Evolutionary conservation across 2,113 vertebrate species (phyloP), one percentile per base, ranked within the genome.

Genomic region (Pithys albifrons): DNA sequence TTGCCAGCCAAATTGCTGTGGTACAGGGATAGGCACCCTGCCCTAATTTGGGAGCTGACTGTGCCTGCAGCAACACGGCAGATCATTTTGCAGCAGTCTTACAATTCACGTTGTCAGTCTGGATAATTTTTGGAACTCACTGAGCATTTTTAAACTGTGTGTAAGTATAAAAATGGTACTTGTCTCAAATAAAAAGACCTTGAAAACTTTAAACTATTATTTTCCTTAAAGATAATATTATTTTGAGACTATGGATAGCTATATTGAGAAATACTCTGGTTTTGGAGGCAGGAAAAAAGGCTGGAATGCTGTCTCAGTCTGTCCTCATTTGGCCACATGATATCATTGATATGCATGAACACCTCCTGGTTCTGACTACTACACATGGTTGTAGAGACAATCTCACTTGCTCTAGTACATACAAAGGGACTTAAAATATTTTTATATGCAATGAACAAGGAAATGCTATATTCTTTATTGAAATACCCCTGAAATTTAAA

Each of bases 1-100:
- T 94, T 95, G 52, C 72, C 93, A 86, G 61, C n/a, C 43, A 90
- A 95, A 94, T 90, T 86, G 88, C 84, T 41, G 71, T 78, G 64
- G 78, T 88, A 96, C 72, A 83, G 76, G 69, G 64, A 74, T 8
- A 96, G 72, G 82, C 88, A 90, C 73, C 82, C 94, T 90, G 57
- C 69, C 82, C 52, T 93, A 77, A 94, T 93, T 83, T 92, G 69
- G 77, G 72, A 93, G 41, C 75, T 90, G 55, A 35, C 85, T 89
- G 41, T 80, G 93, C 85, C 85, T 94, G 75, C 78, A 94, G 90
- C 85, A 93, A 90, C 55, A 52, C 9, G 27, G 41, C 35, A 96
- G 45, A 96, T 85, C 15, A 85, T 80, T 97, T 61, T 86, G 64
- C 59, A 88, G 35, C 9, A 76, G 33, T 80, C 59, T 93, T 83